A percentile compares a stretch with the other conserved stretches of the same genome.
Conservation (phyloP, 2,888 invertebrate species). For the Cremastinae sp. region DNA sequence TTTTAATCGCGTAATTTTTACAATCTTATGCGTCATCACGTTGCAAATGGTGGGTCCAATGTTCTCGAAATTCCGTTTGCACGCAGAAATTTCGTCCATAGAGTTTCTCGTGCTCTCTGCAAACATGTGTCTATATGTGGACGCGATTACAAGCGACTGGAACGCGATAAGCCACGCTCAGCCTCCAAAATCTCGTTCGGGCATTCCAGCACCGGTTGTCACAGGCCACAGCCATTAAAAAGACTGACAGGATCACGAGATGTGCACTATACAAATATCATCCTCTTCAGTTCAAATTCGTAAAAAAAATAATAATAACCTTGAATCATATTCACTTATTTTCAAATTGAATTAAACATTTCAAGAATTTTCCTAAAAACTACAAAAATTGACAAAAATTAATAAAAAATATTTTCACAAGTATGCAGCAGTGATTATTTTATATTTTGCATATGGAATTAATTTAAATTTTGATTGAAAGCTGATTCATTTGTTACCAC, state of each 20-base stretch:
- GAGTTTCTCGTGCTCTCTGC: constrained; percentile 1
- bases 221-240: background rate
- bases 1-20: background rate
- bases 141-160: constrained; percentile 37
- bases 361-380: no score
- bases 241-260: background rate
- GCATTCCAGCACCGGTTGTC: background rate
- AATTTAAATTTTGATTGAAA: no score
- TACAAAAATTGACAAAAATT: no score
- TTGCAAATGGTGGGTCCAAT: constrained; percentile 49
- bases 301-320: no score
- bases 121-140: background rate
- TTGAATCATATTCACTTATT: background rate
- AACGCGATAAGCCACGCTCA: constrained; percentile 51
- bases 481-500: no score
- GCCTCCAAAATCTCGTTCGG: constrained; percentile 28
- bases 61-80: constrained; percentile 62
- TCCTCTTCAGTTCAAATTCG: no score
- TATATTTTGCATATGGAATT: no score
- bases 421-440: no score
- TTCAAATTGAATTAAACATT: background rate
- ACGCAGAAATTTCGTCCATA: constrained; percentile 51
- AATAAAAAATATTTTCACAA: no score
- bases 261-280: background rate
- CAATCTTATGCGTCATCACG: constrained; percentile 33